Base-by-base conservation (phyloP, 2,113 vertebrate genomes). In the Oncorhynchus kisutch region DNA sequence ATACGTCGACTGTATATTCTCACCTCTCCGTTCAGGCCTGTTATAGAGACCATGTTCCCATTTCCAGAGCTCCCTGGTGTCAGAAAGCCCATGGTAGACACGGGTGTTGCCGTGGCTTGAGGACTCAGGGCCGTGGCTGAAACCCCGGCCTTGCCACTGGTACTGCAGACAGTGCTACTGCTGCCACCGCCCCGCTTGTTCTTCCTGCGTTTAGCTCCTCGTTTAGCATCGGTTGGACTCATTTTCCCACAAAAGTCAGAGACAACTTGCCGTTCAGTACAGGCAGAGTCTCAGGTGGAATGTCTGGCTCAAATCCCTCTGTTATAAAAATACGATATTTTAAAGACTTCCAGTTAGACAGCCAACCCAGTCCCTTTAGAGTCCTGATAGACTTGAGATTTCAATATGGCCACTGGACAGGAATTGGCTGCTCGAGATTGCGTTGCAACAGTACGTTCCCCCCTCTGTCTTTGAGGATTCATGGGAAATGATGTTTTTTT, bases 151-250 rank as follows among this genome's bases (percentile, higher is more conserved):
- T 95, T 94, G 89, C 92, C 88, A 85, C 92, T 92, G 79, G 81
- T 88, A 9, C 92, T 91, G 91, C 94, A 89, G 92, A 91, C 92
- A 87, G 86, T 92, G 81, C 92, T 93, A 81, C 92, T 92, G 90
- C 94, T 94, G 90, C 94, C 95, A 91, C 95, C 95, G 93, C 96
- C 96, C 90, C 96, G 95, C 95, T 97, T 96, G 91, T 96, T 96
- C 96, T 96, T 98, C 93, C 96, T 95, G 91, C 96, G 96, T 90
- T 96, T 96, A 89, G 96, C 95, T 91, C 96, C 96, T 87, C 96
- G 94, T 89, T 98, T 98, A 89, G 96, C 96, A 93, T 97, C 96
- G 92, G 96, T 96, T 76, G 96, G 96, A 90, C 96, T 98, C 96
- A 97, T 97, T 91, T 92, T 91, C 85, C 87, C 79, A 79, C 70